Evolutionary conservation across 2,888 invertebrate genomes (phyloP).

Genomic region (Cephus nigrinus): DNA sequence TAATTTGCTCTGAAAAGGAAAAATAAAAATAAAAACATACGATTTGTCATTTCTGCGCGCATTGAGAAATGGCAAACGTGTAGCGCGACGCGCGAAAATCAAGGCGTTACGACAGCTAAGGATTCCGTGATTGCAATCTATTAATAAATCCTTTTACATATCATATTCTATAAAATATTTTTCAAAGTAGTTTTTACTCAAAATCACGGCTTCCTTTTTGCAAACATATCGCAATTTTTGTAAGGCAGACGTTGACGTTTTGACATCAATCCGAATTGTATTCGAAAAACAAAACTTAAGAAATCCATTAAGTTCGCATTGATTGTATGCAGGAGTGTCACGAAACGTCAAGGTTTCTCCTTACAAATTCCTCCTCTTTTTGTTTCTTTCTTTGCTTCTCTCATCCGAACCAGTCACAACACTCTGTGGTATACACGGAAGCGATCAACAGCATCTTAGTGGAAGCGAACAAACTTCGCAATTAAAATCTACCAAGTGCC

Average conservation of each 20-base stretch:
- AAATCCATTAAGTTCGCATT: not conserved
- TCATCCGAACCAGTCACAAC: not conserved
- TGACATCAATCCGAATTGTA: not conserved
- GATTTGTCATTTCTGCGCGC: not conserved
- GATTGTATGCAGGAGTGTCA: too few species aligned
- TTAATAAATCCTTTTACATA: not conserved
- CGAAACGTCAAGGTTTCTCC: not conserved
- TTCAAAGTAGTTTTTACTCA: not conserved
- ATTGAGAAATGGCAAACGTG: not conserved
- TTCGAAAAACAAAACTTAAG: not conserved
- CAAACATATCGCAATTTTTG: not conserved
- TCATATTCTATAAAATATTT: not conserved
- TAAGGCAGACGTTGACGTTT: not conserved
- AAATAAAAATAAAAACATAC: not conserved
- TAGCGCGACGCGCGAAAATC: not conserved
- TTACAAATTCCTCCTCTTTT: not conserved
- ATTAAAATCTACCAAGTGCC: conserved; percentile 39
- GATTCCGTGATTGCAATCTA: not conserved
- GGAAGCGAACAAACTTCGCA: conserved; percentile 43
- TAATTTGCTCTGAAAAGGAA: not conserved
- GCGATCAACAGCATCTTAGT: conserved; percentile 52
- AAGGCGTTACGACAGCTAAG: not conserved
- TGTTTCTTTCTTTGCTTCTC: not conserved
- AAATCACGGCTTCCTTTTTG: not conserved
- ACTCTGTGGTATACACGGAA: conserved; percentile 12